Evolutionary conservation across 2,797 vertebrate species (phyloP), one percentile per base, ranked within the genome.

Genomic region (Microhierax caerulescens): DNA sequence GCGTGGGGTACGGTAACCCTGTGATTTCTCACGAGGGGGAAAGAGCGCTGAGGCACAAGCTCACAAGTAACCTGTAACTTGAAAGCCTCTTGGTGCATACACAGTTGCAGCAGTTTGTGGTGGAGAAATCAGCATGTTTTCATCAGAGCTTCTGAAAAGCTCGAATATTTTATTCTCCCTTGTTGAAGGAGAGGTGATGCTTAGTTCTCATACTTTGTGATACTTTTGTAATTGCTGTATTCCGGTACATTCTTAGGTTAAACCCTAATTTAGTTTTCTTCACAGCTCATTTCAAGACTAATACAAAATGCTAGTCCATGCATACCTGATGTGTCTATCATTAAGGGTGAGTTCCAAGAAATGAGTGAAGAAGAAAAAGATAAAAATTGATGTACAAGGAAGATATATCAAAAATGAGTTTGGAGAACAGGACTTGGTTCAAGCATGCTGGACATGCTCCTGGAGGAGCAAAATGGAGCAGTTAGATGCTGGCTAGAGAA

Each of bases 381-480:
- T n/a, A n/a, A n/a, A n/a, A n/a, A n/a, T n/a, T n/a, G n/a, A n/a
- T n/a, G n/a, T 45, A 2, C 20, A 30, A 85, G 45, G 28, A 68
- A 69, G 43, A 59, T 7, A 4, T 6, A 39, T 41, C 11, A 22
- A 47, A 39, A 27, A 14, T 39, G 63, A 37, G 11, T 60, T 43
- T 83, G 43, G 32, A 92, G 76, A 39, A 14, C 5, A 48, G 39
- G 68, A 9, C 6, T 93, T 76, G 23, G 13, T 65, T 88, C 30
- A 20, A 36, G 47, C 13, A 6, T 0, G 2, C 30, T 47, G 36
- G 43, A 13, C 2, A 0, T 22, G 7, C 4, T 88, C 14, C 24
- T 41, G n/a, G 12, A 32, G 79, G 21, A 47, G 53, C 21, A 59
- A 69, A 82, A 32, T 12, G 60, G 24, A 88, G 34, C 64, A 54